Conservation (phyloP, 2,888 invertebrate genomes). For the Aspidapion aeneum region DNA sequence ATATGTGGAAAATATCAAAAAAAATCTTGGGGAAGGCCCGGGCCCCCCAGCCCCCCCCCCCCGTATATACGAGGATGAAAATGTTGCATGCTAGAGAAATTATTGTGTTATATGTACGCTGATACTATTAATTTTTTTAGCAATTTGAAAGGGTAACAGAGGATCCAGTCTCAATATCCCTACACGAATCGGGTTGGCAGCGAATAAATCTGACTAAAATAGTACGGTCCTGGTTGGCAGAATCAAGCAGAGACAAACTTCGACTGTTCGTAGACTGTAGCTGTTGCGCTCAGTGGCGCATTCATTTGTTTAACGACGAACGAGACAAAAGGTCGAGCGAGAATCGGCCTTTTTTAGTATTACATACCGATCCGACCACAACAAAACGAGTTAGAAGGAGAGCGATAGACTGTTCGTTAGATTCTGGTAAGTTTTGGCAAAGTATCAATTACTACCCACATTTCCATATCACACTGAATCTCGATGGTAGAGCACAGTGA, state of each 20-base stretch:
- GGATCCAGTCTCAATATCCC: slow-evolving; percentile 46
- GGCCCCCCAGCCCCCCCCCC: too few species aligned
- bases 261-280: slow-evolving; percentile 81
- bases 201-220: slow-evolving; percentile 79
- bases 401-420: slow-evolving; percentile 78
- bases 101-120: too few species aligned
- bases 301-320: slow-evolving; percentile 54
- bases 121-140: too few species aligned
- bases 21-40: too few species aligned
- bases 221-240: slow-evolving; percentile 69
- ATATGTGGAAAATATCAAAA: too few species aligned
- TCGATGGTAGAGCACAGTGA: too few species aligned
- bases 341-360: slow-evolving; percentile 79
- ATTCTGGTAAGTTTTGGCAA: slow-evolving; percentile 39
- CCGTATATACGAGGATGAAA: too few species aligned
- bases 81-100: too few species aligned
- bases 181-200: slow-evolving; percentile 74
- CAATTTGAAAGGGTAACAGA: slow-evolving; percentile 58
- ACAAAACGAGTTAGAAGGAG: slow-evolving; percentile 71
- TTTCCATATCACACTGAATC: too few species aligned
- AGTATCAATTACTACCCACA: too few species aligned
- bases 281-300: slow-evolving; percentile 76
- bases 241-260: slow-evolving; percentile 54
- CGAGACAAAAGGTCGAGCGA: slow-evolving; percentile 50
- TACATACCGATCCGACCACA: slow-evolving; percentile 70